Evolutionary conservation across 2,113 vertebrate genomes (phyloP), one percentile per base, ranked within the genome.

Genomic region (Micromys minutus): DNA sequence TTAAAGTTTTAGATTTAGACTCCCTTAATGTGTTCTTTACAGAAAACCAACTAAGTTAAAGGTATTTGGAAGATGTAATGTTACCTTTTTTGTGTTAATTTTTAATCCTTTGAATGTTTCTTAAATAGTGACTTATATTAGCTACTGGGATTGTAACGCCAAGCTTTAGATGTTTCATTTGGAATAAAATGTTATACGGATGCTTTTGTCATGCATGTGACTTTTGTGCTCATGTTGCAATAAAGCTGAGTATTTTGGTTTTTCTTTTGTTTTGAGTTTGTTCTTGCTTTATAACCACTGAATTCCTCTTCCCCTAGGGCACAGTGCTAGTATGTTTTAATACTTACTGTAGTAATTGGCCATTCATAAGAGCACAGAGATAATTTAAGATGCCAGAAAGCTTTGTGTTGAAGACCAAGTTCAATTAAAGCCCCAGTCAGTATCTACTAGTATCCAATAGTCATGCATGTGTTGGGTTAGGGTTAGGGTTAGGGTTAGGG

Each of bases 241-340:
- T 92, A 85, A 97, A 95, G 22, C 81, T 94, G 87, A 81, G n/a
- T 93, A 11, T 86, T 90, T 61, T 4, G 22, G 12, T 39, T 47
- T 91, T 9, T 22, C 24, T 84, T 63, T 84, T 63, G 57, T 84
- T 84, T 63, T 26, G 15, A 3, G 10, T 65, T 93, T 80, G 63
- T 93, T 91, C 90, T 81, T 88, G 55, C 52, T 92, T 77, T 55
- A 77, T 87, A 84, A 67, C 22, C 59, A 94, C 22, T 83, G 59
- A n/a, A 24, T 87, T 94, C 90, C 31, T 95, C 61, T 87, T 92
- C 8, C 17, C 61, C 22, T 59, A 57, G 36, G 11, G 47, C 42
- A 17, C 29, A 34, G 42, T 42, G 36, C 13, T 59, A 61, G 31
- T 69, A 17, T 87, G 29, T 76, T 92, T 95, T 80, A 94, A 63